These are phyloP conservation scores for Pseudochaenichthys georgianus DNA, from an alignment of 2,797 vertebrate species.

Conservation along the genomic window DNA sequence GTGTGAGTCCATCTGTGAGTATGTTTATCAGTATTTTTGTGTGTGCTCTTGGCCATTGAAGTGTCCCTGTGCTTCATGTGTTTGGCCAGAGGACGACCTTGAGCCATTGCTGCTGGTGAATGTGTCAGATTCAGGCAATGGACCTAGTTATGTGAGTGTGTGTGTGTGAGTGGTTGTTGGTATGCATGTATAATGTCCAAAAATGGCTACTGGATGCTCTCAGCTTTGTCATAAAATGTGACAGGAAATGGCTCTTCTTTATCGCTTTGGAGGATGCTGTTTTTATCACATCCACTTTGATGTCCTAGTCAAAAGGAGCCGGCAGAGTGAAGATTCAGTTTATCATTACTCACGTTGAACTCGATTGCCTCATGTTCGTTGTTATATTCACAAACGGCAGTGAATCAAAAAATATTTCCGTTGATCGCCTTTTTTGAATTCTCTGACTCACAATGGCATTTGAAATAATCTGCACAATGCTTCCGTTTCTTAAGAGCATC, in stretches of 20 bases:
- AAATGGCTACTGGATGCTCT: neutral
- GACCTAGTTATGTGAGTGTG: constrained; percentile 13
- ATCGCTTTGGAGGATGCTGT: neutral
- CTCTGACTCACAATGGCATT: constrained; percentile 39
- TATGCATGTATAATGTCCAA: constrained; percentile 16
- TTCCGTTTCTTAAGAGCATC: neutral
- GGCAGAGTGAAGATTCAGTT: constrained; percentile 30
- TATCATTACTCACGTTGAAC: constrained; percentile 30
- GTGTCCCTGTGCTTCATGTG: constrained; percentile 5
- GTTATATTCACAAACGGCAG: constrained; percentile 8
- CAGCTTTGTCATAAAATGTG: constrained; percentile 15
- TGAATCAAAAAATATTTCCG: constrained; percentile 54
- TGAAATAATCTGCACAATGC: neutral
- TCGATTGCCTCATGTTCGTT: constrained; percentile 1
- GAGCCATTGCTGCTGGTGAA: constrained; percentile 35
- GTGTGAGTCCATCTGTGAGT: constrained; percentile 7
- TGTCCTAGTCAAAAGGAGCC: constrained; percentile 1
- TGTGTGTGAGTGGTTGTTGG: constrained; percentile 5
- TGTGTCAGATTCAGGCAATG: constrained; percentile 26
- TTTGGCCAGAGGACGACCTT: constrained; percentile 51
- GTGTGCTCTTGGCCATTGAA: constrained; percentile 22
- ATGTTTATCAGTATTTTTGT: neutral
- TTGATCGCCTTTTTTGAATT: constrained; percentile 12
- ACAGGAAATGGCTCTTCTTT: neutral
- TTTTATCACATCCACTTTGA: neutral